Conservation (phyloP, 2,797 vertebrate species). For the Eulemur coronatus region DNA sequence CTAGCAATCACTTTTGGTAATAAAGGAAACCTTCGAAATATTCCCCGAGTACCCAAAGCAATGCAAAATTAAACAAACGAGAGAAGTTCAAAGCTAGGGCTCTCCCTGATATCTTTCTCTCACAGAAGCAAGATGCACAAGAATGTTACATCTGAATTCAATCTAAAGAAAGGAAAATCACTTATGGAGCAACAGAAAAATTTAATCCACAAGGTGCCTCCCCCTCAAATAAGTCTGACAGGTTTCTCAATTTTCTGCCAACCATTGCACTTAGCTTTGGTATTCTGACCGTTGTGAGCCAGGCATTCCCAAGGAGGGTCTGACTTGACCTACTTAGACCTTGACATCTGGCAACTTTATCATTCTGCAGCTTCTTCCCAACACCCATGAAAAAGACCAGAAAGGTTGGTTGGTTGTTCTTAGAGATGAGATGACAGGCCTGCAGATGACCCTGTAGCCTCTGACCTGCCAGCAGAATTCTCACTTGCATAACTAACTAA, state of each 20-base stretch:
- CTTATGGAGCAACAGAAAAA: not conserved
- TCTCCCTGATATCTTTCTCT: not conserved
- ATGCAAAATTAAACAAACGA: conserved; percentile 3
- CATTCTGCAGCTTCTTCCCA: not conserved
- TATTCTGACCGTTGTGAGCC: not conserved
- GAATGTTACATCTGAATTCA: not conserved
- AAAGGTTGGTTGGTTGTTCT: not conserved
- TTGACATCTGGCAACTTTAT: conserved; percentile 22
- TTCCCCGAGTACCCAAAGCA: conserved; percentile 22
- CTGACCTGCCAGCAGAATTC: not conserved
- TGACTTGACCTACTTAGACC: conserved; percentile 37
- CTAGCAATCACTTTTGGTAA: conserved; percentile 9
- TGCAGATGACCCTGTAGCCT: conserved; percentile 27
- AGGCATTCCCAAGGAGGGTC: not conserved
- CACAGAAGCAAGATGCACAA: not conserved
- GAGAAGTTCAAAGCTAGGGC: conserved; percentile 1
- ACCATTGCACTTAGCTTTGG: not conserved
- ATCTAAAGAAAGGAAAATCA: conserved; percentile 46
- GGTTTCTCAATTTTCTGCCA: conserved; percentile 31
- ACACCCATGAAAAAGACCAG: not conserved
- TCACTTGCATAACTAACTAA: conserved; percentile 16
- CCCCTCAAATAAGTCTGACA: not conserved
- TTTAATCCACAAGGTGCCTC: not conserved
- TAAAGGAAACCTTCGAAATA: conserved; percentile 46
- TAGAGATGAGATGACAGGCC: conserved; percentile 29